phyloP scores from a whole-genome alignment of 2,797 vertebrate species.

The Distichodus sexfasciatus region DNA sequence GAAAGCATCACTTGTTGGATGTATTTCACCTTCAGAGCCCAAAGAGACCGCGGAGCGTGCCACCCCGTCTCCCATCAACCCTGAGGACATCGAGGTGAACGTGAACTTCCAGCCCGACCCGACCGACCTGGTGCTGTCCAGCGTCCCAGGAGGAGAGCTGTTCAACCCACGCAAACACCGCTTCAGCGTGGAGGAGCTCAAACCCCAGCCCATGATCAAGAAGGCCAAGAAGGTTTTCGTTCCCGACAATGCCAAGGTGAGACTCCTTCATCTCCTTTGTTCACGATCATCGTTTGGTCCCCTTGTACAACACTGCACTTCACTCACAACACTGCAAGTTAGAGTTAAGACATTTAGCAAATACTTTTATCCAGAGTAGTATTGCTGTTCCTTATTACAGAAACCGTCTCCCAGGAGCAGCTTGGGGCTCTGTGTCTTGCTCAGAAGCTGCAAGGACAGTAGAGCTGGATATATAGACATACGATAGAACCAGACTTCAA shows the following conservation, averaged over 20 bases:
- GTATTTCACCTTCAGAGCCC: conserved; percentile 61
- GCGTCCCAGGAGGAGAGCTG: conserved; percentile 82
- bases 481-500: too few relatives aligned
- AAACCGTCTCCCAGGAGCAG: too few relatives aligned
- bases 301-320: background rate
- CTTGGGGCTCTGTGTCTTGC: too few relatives aligned
- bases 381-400: too few relatives aligned
- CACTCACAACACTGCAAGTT: too few relatives aligned
- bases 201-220: conserved; percentile 89
- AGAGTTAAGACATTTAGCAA: too few relatives aligned
- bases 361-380: too few relatives aligned
- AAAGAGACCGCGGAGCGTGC: conserved; percentile 65
- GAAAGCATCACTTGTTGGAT: background rate
- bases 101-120: conserved; percentile 84
- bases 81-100: conserved; percentile 80
- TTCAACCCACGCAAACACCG: conserved; percentile 86
- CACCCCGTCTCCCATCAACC: conserved; percentile 76
- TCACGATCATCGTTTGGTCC: background rate
- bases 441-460: too few relatives aligned
- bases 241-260: conserved; percentile 82
- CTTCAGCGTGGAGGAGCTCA: conserved; percentile 84
- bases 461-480: too few relatives aligned
- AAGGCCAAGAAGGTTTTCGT: conserved; percentile 87
- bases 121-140: conserved; percentile 83
- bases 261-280: background rate